These are phyloP conservation scores for Drosophila rhopaloa DNA, from an alignment of 1,140 invertebrate species.

Conservation along the genomic window DNA sequence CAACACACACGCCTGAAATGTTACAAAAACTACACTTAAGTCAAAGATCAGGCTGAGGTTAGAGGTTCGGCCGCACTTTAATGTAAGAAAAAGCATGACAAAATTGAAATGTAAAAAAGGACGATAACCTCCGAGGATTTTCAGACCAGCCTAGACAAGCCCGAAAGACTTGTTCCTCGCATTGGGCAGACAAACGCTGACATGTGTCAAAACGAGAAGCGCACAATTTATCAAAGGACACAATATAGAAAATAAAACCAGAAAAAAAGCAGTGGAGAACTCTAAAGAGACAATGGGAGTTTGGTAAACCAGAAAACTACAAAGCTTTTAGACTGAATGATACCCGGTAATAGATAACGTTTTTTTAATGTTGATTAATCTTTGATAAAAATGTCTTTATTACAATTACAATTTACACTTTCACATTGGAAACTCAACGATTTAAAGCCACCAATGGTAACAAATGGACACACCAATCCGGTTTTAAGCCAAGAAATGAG, in stretches of 20 bases:
- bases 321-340: constrained; percentile 1
- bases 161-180: constrained; percentile 24
- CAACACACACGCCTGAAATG: constrained; percentile 1
- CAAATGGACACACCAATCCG: constrained; percentile 41
- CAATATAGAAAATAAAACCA: constrained; percentile 56
- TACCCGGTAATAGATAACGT: constrained; percentile 1
- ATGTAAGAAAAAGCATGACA: constrained; percentile 4
- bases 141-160: constrained; percentile 43
- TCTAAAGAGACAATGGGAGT: constrained; percentile 13
- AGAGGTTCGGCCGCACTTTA: constrained; percentile 28
- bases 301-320: neutral
- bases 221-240: constrained; percentile 79
- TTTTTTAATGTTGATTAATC: neutral
- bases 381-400: too few relatives aligned
- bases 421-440: constrained; percentile 12
- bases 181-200: constrained; percentile 75
- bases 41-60: constrained; percentile 38
- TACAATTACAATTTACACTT: neutral
- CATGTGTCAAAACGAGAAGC: constrained; percentile 76
- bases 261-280: constrained; percentile 8
- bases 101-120: constrained; percentile 37
- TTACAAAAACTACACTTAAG: constrained; percentile 9
- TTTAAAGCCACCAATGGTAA: constrained; percentile 50
- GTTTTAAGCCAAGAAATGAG: constrained; percentile 51
- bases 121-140: constrained; percentile 49